phyloP scores from a whole-genome alignment of 1,140 invertebrate species.

The Stenopsyche tienmushanensis region DNA sequence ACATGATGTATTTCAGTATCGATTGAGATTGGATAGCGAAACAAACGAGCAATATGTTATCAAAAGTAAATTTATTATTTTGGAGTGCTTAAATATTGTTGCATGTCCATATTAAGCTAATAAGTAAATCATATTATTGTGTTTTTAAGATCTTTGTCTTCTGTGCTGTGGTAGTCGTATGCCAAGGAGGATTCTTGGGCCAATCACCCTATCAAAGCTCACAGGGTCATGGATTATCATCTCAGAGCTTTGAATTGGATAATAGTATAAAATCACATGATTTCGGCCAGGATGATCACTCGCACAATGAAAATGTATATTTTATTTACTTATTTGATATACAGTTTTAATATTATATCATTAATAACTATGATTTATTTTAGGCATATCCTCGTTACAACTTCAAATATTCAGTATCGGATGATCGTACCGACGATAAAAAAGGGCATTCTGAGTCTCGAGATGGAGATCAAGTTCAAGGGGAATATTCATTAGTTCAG shows the following conservation, averaged over 20 bases:
- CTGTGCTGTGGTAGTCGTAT: neutral
- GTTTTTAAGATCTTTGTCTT: slow-evolving; percentile 2
- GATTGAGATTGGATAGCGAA: neutral
- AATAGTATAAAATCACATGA: slow-evolving; percentile 13
- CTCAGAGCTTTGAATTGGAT: slow-evolving; percentile 12
- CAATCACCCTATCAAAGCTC: neutral
- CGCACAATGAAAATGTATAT: slow-evolving; percentile 8
- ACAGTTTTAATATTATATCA: too few relatives aligned
- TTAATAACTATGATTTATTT: slow-evolving; percentile 10
- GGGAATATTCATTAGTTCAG: too few relatives aligned
- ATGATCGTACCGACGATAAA: too few relatives aligned
- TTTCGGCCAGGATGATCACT: neutral
- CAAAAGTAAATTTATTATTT: slow-evolving; percentile 5
- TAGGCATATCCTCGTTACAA: slow-evolving; percentile 62
- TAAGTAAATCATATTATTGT: neutral
- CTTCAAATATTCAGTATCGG: too few relatives aligned
- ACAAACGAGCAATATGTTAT: neutral
- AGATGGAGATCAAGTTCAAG: too few relatives aligned
- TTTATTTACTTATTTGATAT: neutral
- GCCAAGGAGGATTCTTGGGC: slow-evolving; percentile 5
- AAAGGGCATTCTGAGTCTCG: too few relatives aligned
- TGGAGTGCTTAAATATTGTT: too few relatives aligned
- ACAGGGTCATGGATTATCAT: slow-evolving; percentile 16
- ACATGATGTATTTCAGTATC: too few relatives aligned
- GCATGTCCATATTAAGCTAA: slow-evolving; percentile 1